Conservation (phyloP, 1,140 invertebrate species). For the Diorhabda sublineata region DNA sequence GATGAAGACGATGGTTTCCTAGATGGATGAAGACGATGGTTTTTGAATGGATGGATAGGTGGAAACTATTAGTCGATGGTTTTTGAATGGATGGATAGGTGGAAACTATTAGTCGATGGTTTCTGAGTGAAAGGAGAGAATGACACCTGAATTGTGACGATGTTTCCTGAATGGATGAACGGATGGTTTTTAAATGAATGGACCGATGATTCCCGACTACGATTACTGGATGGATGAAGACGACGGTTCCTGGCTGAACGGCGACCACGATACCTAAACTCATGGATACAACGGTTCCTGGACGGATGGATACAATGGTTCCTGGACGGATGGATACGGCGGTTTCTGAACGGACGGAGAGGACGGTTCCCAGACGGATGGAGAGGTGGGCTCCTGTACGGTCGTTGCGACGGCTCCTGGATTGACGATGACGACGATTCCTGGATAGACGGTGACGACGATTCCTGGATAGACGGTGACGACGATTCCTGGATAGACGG, state of each 20-base stretch:
- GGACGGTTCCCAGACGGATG: too few relatives aligned
- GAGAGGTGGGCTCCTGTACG: too few relatives aligned
- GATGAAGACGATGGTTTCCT: neutral
- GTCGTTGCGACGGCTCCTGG: neutral
- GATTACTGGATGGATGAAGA: neutral
- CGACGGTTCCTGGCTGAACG: neutral
- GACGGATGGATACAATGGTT: neutral
- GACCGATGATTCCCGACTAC: neutral
- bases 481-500: neutral
- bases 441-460: neutral
- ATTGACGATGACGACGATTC: neutral
- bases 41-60: neutral
- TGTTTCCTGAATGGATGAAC: neutral
- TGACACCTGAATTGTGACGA: too few relatives aligned
- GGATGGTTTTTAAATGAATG: conserved; percentile 1
- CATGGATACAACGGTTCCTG: neutral
- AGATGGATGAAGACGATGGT: neutral
- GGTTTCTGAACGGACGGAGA: neutral
- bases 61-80: neutral
- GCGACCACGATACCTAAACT: neutral
- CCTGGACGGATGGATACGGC: neutral
- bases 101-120: neutral
- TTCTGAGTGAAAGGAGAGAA: neutral
- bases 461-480: neutral
- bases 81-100: neutral